Conservation (phyloP, 2,113 vertebrate genomes). For the Bolborhynchus lineola region DNA sequence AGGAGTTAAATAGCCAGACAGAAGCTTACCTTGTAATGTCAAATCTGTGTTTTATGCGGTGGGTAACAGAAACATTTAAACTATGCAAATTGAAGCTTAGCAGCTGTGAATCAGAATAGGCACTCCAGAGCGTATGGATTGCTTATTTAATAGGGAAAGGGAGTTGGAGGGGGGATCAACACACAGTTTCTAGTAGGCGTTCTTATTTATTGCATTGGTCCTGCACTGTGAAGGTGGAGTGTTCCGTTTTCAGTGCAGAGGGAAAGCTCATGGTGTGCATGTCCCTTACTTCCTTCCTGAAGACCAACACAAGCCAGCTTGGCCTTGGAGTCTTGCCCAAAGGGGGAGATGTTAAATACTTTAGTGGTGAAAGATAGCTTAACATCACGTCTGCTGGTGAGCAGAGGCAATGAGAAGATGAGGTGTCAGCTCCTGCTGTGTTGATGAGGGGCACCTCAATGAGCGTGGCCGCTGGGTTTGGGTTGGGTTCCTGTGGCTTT, state of each 20-base stretch:
- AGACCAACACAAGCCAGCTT: neutral
- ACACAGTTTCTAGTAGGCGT: neutral
- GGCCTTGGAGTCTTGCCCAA: neutral
- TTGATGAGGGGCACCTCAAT: neutral
- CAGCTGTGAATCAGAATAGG: constrained; percentile 40
- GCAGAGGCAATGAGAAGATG: neutral
- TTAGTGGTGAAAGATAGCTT: neutral
- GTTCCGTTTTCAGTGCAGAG: rapidly evolving
- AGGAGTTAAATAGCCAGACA: constrained; percentile 40
- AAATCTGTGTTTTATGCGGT: neutral
- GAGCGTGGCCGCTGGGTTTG: neutral
- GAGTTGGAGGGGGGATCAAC: neutral
- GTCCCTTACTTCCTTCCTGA: neutral
- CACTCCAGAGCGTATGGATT: neutral
- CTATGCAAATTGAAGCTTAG: constrained; percentile 71
- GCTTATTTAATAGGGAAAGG: neutral
- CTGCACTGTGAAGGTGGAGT: neutral
- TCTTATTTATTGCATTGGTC: neutral
- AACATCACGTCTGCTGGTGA: neutral
- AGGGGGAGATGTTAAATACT: neutral
- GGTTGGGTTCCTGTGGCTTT: neutral
- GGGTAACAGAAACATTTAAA: constrained; percentile 58
- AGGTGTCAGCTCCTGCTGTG: neutral
- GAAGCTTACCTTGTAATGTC: neutral
- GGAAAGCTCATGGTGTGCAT: neutral